These are phyloP conservation scores for Athalia cordata DNA, from an alignment of 2,888 invertebrate species.

Conservation along the genomic window DNA sequence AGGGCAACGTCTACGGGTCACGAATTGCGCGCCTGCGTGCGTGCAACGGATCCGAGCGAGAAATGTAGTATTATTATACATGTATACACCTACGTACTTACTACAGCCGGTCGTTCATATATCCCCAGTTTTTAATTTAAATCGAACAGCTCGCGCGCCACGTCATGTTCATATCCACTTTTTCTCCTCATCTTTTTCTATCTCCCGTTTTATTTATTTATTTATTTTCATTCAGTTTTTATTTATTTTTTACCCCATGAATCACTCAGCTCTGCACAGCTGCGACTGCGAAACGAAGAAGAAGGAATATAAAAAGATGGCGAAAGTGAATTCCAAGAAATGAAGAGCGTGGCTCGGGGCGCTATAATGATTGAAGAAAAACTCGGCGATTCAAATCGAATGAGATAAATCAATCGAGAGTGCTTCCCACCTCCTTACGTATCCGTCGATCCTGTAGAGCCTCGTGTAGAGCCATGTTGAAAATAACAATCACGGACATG, in stretches of 20 bases:
- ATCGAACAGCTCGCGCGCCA: conserved; percentile 4
- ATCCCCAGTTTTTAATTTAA: conserved; percentile 22
- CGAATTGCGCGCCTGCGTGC: conserved; percentile 23
- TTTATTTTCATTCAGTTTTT: no score
- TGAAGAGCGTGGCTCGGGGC: no score
- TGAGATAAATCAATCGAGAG: no score
- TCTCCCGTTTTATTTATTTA: not conserved
- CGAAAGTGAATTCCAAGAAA: no score
- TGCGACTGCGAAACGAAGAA: no score
- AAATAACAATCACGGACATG: not conserved
- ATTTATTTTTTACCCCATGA: no score
- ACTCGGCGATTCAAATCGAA: no score
- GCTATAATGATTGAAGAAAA: no score
- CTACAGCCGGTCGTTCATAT: not conserved
- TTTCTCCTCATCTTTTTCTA: not conserved
- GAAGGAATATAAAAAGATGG: no score
- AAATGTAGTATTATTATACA: not conserved
- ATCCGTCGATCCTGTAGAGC: not conserved
- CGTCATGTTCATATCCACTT: not conserved
- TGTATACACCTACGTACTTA: not conserved
- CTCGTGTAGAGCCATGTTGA: not conserved
- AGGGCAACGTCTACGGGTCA: not conserved
- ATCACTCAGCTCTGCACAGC: no score
- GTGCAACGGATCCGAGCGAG: conserved; percentile 21
- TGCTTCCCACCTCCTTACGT: no score